Base-by-base conservation (phyloP, 2,888 invertebrate genomes). In the Nycteola revayana region DNA sequence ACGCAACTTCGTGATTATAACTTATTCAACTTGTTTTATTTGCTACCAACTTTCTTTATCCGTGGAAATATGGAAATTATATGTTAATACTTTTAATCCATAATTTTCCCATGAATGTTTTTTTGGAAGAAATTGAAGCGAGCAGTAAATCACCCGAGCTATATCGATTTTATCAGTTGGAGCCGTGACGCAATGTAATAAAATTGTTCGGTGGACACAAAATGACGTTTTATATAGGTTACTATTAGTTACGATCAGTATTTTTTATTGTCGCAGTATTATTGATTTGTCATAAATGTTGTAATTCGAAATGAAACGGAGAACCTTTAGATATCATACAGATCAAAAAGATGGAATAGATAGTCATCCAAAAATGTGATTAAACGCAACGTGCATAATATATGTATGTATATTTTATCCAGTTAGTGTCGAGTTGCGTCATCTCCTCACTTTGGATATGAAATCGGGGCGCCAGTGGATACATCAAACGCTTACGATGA, bases 401-500 rank as follows among this genome's bases (percentile, higher is more conserved):
- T n/a, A n/a, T n/a, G n/a, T n/a, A n/a, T n/a, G n/a, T n/a, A n/a
- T n/a, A n/a, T n/a, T n/a, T n/a, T n/a, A n/a, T n/a, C n/a, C n/a
- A 14, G 14, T 14, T 5, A 5, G 14, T 5, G 14, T 2, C 2
- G 14, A 3, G 20, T 41, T 36, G 39, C 39, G 30, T 31, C 48
- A 36, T 11, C 23, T 22, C n/a, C 21, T 26, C 43, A 28, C 32
- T 24, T 21, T 23, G 9, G 20, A 11, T 29, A 30, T 34, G 20
- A 33, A 34, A 37, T 29, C 32, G 27, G 56, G 48, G 36, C 34
- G 36, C 14, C 14, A 14, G 17, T 42, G 32, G 32, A 32, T 49
- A 33, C 48, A 47, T 36, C 48, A 40, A 47, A 56, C 30, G 35
- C 36, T 34, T 33, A 55, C 27, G 42, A 22, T 44, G 41, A 53